A percentile compares a stretch with the other conserved stretches of the same genome.
Conservation (phyloP, 2,797 vertebrate species). For the Lophius americanus region DNA sequence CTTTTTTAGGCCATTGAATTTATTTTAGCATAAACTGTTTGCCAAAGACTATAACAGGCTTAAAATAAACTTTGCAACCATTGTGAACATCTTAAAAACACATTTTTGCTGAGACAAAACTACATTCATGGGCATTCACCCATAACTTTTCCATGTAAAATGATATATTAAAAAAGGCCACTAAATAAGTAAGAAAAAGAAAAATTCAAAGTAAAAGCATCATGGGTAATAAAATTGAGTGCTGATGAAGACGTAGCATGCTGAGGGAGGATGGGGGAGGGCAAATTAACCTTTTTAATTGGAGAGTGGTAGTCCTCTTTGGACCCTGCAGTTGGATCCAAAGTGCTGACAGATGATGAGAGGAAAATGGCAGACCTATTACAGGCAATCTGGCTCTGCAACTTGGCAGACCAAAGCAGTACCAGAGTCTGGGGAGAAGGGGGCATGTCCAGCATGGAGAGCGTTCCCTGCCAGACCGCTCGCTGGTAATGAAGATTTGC, state of each 20-base stretch:
- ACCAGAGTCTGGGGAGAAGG: constrained; percentile 76
- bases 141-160: constrained; percentile 22
- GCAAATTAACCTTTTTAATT: constrained; percentile 85
- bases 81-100: constrained; percentile 2
- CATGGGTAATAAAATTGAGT: constrained; percentile 54
- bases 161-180: constrained; percentile 18
- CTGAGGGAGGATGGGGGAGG: constrained; percentile 32
- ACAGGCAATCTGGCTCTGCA: constrained; percentile 78
- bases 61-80: too few species aligned
- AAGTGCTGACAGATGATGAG: constrained; percentile 83
- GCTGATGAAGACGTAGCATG: constrained; percentile 72
- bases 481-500: constrained; percentile 63
- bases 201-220: constrained; percentile 26
- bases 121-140: constrained; percentile 19
- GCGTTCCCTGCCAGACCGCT: constrained; percentile 64
- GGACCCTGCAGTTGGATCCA: constrained; percentile 77
- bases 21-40: too few species aligned
- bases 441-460: constrained; percentile 75
- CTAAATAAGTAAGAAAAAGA: constrained; percentile 3
- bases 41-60: too few species aligned
- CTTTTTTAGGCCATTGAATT: too few species aligned
- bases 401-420: constrained; percentile 76
- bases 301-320: constrained; percentile 76
- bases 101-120: constrained; percentile 8
- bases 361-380: constrained; percentile 80